Evolutionary conservation across 2,113 vertebrate genomes (phyloP).

Genomic region (Bucco capensis): DNA sequence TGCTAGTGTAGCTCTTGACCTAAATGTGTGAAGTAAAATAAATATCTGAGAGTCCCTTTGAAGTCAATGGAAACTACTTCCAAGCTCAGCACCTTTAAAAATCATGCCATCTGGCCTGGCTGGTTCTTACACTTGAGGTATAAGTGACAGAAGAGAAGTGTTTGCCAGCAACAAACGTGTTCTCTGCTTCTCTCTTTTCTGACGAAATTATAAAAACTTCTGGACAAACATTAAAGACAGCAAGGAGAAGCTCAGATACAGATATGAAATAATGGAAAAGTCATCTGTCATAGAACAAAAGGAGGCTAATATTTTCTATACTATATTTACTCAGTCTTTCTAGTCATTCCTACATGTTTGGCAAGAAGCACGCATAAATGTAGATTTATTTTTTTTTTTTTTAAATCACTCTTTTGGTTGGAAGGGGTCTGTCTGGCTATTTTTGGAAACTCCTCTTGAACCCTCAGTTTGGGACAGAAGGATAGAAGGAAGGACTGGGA

Average conservation of each 20-base stretch:
- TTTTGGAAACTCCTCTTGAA: not conserved
- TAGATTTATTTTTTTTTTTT: not conserved
- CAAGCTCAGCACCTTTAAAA: slow-evolving; percentile 12
- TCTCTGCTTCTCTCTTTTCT: not conserved
- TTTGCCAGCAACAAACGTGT: not conserved
- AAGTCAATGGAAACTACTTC: not conserved
- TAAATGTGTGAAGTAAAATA: not conserved
- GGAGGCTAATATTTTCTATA: not conserved
- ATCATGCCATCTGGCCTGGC: not conserved
- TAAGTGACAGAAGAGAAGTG: not conserved
- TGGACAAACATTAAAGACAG: not conserved
- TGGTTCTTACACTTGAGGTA: not conserved
- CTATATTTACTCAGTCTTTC: not conserved
- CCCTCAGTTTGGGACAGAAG: not conserved
- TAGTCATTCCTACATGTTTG: not conserved
- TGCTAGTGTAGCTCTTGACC: not conserved
- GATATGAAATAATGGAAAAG: not conserved
- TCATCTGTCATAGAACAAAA: not conserved
- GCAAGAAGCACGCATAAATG: not conserved
- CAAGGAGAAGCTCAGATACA: not conserved
- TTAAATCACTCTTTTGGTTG: not conserved
- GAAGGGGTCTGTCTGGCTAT: not conserved
- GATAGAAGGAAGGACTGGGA: not conserved
- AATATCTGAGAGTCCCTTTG: not conserved
- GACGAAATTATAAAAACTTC: not conserved